Conservation (phyloP, 2,113 vertebrate genomes). For the Hiodon alosoides region DNA sequence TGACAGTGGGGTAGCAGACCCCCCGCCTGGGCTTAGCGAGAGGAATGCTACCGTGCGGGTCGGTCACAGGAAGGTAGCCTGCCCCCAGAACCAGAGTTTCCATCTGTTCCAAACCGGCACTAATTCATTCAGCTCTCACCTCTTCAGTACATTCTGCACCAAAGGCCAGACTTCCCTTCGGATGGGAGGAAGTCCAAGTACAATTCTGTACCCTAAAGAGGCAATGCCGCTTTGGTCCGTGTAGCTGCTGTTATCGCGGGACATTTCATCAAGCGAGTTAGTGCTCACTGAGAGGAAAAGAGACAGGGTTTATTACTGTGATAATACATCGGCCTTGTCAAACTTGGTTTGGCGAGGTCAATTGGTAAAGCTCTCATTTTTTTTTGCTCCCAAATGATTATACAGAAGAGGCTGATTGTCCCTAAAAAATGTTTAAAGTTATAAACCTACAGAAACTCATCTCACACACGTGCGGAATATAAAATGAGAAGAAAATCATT, state of each 20-base stretch:
- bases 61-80: neutral
- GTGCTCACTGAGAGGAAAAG: too few relatives aligned
- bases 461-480: too few relatives aligned
- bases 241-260: neutral
- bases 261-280: too few relatives aligned
- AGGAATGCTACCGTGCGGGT: neutral
- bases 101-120: constrained; percentile 13
- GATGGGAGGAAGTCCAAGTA: neutral
- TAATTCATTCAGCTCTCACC: neutral
- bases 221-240: neutral
- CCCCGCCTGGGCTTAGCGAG: neutral
- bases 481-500: too few relatives aligned
- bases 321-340: too few relatives aligned
- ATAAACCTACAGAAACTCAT: too few relatives aligned
- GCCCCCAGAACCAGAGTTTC: neutral
- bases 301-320: too few relatives aligned
- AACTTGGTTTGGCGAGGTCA: too few relatives aligned
- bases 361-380: too few relatives aligned
- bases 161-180: neutral
- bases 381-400: too few relatives aligned
- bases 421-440: too few relatives aligned
- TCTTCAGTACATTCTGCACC: constrained; percentile 10
- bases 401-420: too few relatives aligned
- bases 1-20: neutral
- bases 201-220: neutral